A percentile compares a stretch with the other conserved stretches of the same genome.
Evolutionary conservation across 2,888 invertebrate genomes (phyloP).

Genomic region (Cybosia mesomella): DNA sequence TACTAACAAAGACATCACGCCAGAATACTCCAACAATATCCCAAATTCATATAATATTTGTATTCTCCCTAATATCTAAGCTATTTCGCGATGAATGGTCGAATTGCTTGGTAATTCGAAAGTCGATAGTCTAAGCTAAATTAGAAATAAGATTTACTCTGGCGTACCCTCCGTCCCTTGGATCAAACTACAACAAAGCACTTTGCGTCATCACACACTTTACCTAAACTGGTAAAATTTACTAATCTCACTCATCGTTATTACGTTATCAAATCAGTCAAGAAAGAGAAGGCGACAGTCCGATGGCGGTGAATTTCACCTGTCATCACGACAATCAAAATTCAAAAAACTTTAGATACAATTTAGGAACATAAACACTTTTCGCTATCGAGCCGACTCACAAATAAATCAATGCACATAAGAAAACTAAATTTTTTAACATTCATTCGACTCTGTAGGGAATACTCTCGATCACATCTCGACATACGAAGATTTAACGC

Average conservation of each 20-base stretch:
- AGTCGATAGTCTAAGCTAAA: slow-evolving; percentile 77
- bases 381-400: slow-evolving; percentile 35
- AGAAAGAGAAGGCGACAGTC: slow-evolving; percentile 61
- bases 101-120: slow-evolving; percentile 85
- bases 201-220: slow-evolving; percentile 75
- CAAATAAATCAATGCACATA: slow-evolving; percentile 40
- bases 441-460: slow-evolving; percentile 70
- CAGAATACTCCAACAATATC: slow-evolving; percentile 68
- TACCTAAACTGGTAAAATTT: slow-evolving; percentile 75
- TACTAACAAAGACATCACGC: slow-evolving; percentile 28
- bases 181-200: slow-evolving; percentile 77
- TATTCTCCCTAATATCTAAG: slow-evolving; percentile 77
- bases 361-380: slow-evolving; percentile 66
- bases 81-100: slow-evolving; percentile 87
- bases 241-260: slow-evolving; percentile 80
- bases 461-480: slow-evolving; percentile 62
- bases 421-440: slow-evolving; percentile 50
- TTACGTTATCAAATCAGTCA: slow-evolving; percentile 80
- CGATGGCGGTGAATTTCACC: slow-evolving; percentile 43
- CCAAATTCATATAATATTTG: slow-evolving; percentile 80
- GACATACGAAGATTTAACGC: slow-evolving; percentile 76
- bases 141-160: slow-evolving; percentile 80
- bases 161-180: slow-evolving; percentile 73
- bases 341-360: slow-evolving; percentile 54
- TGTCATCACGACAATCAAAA: slow-evolving; percentile 38